phyloP scores from a whole-genome alignment of 2,888 invertebrate species.

The Odontocolon sp. region DNA sequence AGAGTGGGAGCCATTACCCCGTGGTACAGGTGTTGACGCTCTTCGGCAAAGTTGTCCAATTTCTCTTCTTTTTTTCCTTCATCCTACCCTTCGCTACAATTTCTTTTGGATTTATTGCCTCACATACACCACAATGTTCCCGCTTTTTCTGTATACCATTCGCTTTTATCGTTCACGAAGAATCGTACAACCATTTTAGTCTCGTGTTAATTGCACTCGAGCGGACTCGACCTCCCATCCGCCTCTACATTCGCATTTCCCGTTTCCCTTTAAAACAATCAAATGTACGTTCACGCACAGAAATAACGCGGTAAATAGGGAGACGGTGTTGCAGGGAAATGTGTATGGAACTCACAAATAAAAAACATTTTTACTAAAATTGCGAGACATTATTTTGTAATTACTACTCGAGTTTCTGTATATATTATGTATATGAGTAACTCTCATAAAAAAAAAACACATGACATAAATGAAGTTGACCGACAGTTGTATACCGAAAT shows the following conservation, averaged over 20 bases:
- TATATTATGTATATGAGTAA: no score
- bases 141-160: not conserved
- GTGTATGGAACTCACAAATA: not conserved
- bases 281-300: no score
- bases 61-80: slow-evolving; percentile 19
- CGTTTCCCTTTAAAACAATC: no score
- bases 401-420: no score
- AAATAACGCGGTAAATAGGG: no score
- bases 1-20: slow-evolving; percentile 54
- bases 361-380: not conserved
- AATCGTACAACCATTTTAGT: not conserved
- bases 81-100: slow-evolving; percentile 36
- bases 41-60: slow-evolving; percentile 48
- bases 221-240: not conserved
- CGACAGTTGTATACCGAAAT: no score
- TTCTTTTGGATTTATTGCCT: slow-evolving; percentile 50
- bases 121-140: not conserved
- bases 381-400: no score
- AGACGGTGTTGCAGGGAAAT: no score
- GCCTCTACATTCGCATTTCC: no score
- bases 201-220: slow-evolving; percentile 8
- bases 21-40: slow-evolving; percentile 58
- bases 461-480: no score
- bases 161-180: not conserved
- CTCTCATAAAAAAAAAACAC: no score